A percentile compares a stretch with the other conserved stretches of the same genome.
Conservation (phyloP, 2,888 invertebrate species). For the Apeira syringaria region DNA sequence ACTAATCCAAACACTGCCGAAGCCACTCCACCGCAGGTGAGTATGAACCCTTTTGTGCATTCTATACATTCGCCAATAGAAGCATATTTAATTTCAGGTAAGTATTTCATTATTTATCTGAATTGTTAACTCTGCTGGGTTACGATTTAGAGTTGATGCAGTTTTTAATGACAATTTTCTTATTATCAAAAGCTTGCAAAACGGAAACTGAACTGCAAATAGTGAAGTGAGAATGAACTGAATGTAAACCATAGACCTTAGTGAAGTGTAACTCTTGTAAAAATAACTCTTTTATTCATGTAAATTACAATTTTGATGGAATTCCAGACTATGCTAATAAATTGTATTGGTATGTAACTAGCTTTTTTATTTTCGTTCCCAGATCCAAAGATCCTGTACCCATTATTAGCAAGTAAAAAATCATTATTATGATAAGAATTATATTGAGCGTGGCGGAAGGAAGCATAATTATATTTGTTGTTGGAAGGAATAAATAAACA, state of each 20-base stretch:
- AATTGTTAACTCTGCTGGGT: conserved; percentile 20
- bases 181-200: conserved; percentile 77
- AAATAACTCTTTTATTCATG: conserved; percentile 46
- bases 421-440: conserved; percentile 13
- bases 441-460: conserved; percentile 4
- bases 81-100: conserved; percentile 34
- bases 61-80: conserved; percentile 6
- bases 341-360: conserved; percentile 49
- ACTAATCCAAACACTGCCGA: conserved; percentile 4
- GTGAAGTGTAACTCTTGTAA: conserved; percentile 62
- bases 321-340: conserved; percentile 57
- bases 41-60: conserved; percentile 31
- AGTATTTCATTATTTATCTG: no score
- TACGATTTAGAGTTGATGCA: conserved; percentile 27
- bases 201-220: conserved; percentile 66
- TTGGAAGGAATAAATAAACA: no score
- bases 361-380: conserved; percentile 60
- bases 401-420: conserved; percentile 40
- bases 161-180: conserved; percentile 58
- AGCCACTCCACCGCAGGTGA: conserved; percentile 32
- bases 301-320: conserved; percentile 46
- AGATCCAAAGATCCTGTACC: conserved; percentile 73
- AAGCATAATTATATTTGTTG: background rate
- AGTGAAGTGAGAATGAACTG: conserved; percentile 58
- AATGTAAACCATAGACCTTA: conserved; percentile 44